Evolutionary conservation across 2,113 vertebrate species (phyloP).

Genomic region (Pomatostomus ruficeps): DNA sequence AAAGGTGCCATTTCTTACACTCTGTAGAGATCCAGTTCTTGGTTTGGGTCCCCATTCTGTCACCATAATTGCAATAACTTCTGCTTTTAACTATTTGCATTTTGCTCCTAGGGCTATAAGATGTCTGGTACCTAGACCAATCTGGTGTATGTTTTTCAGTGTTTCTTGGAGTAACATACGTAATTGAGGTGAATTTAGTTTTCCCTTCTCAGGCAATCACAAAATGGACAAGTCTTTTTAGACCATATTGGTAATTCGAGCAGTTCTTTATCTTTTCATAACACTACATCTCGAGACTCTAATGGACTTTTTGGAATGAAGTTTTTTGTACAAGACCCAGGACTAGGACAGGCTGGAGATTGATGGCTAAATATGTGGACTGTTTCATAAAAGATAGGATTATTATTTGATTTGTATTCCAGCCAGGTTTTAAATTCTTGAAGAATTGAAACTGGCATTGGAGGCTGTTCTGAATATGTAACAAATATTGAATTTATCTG

Average conservation of each 20-base stretch:
- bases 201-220: not conserved
- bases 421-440: not conserved
- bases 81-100: not conserved
- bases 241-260: not conserved
- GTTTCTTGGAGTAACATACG: not conserved
- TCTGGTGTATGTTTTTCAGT: not conserved
- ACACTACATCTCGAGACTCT: not conserved
- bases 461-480: not conserved
- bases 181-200: not conserved
- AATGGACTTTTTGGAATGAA: slow-evolving; percentile 31
- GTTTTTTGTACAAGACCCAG: not conserved
- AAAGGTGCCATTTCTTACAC: not conserved
- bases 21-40: not conserved
- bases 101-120: not conserved
- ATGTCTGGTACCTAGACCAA: not conserved
- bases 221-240: not conserved
- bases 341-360: not conserved
- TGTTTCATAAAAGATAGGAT: not conserved
- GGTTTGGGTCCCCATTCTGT: not conserved
- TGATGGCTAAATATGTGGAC: not conserved
- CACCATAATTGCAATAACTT: not conserved
- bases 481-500: not conserved
- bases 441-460: not conserved
- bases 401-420: slow-evolving; percentile 27
- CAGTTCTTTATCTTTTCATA: not conserved